Conservation (phyloP, 2,113 vertebrate species). For the Bujurquina vittata region DNA sequence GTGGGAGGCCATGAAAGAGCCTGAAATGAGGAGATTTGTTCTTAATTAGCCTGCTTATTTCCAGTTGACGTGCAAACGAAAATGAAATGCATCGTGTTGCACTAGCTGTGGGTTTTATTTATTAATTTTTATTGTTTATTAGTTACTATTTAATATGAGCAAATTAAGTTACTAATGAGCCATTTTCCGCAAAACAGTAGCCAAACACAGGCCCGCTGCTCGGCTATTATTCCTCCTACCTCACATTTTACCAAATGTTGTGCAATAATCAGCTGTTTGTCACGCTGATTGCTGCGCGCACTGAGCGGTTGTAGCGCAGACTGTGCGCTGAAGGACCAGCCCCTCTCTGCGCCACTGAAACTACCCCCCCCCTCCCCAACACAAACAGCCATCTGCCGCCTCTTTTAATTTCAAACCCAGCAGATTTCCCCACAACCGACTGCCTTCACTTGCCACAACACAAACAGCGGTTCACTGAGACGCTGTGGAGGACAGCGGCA, state of each 20-base stretch:
- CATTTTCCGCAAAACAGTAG: background rate
- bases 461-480: background rate
- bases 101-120: background rate
- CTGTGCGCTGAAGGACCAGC: slow-evolving; percentile 10
- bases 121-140: background rate
- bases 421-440: slow-evolving; percentile 40
- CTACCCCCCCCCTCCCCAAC: slow-evolving; percentile 7
- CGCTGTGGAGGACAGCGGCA: slow-evolving; percentile 15
- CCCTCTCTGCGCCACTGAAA: background rate
- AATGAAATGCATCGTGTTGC: background rate
- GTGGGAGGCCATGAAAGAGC: background rate
- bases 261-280: background rate
- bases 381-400: slow-evolving; percentile 58
- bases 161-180: background rate
- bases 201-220: background rate
- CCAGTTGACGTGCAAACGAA: no score
- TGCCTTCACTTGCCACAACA: slow-evolving; percentile 23
- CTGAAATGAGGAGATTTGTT: background rate
- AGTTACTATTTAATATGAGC: background rate
- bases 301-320: slow-evolving; percentile 12
- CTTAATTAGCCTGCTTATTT: background rate
- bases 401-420: slow-evolving; percentile 37
- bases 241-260: background rate
- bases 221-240: background rate
- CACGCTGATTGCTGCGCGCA: background rate